These are phyloP conservation scores for Nasonia oneida DNA, from an alignment of 2,888 invertebrate species.

Conservation along the genomic window DNA sequence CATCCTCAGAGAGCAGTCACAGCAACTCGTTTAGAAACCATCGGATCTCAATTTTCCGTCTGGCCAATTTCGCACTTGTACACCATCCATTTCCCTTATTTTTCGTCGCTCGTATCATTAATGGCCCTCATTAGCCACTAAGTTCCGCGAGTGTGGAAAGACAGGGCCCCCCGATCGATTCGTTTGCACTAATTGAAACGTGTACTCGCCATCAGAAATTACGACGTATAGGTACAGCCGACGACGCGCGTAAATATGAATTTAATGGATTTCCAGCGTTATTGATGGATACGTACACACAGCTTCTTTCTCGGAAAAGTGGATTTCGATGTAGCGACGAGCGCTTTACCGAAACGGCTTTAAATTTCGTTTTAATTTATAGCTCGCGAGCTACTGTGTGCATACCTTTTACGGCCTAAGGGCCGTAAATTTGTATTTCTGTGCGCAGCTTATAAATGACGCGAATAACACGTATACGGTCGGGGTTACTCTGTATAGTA, in stretches of 20 bases:
- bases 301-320: not conserved
- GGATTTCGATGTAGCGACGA: not conserved
- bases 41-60: not conserved
- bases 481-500: not conserved
- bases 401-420: not conserved
- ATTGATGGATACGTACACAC: too few relatives aligned
- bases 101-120: not conserved
- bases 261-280: not conserved
- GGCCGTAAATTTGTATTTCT: not conserved
- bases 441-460: not conserved
- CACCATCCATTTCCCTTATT: not conserved
- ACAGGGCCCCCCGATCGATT: not conserved
- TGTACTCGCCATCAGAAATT: not conserved
- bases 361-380: constrained; percentile 1
- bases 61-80: not conserved
- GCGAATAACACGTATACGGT: not conserved
- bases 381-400: not conserved
- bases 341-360: not conserved
- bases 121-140: not conserved
- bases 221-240: too few relatives aligned
- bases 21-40: not conserved
- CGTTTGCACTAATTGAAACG: not conserved
- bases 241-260: not conserved
- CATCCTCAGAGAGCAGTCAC: not conserved
- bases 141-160: not conserved